Conservation (phyloP, 2,113 vertebrate genomes). For the Gymnobelideus leadbeateri region DNA sequence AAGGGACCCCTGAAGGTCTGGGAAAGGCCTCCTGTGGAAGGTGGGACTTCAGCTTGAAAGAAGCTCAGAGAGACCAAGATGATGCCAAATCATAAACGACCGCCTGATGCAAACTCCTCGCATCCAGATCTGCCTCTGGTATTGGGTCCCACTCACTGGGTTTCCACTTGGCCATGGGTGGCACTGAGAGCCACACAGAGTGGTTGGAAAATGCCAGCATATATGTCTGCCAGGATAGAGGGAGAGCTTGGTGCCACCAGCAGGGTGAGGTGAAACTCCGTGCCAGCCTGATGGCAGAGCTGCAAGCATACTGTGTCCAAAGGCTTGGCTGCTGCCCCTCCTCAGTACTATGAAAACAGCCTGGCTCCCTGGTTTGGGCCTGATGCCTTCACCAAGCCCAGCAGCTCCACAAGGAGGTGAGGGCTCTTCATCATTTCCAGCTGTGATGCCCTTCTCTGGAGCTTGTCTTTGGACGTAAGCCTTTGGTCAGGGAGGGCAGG, state of each 20-base stretch:
- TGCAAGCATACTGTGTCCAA: not conserved
- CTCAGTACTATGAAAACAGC: not conserved
- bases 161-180: not conserved
- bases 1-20: not conserved
- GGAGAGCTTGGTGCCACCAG: not conserved
- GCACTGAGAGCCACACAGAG: not conserved
- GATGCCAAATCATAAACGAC: not conserved
- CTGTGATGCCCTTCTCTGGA: not conserved
- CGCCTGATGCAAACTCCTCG: not conserved
- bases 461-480: not conserved
- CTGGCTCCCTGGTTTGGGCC: not conserved
- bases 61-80: not conserved
- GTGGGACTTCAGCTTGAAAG: not conserved
- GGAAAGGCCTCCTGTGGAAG: not conserved
- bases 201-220: not conserved
- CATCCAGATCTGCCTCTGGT: not conserved
- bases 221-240: not conserved
- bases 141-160: not conserved
- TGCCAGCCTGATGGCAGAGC: not conserved
- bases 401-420: not conserved
- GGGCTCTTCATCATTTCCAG: not conserved
- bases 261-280: not conserved
- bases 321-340: not conserved
- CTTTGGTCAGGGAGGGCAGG: rapidly evolving
- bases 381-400: not conserved